Evolutionary conservation across 1,140 invertebrate genomes (phyloP), one percentile per base, ranked within the genome.

Genomic region (Pentalonia nigronervosa): DNA sequence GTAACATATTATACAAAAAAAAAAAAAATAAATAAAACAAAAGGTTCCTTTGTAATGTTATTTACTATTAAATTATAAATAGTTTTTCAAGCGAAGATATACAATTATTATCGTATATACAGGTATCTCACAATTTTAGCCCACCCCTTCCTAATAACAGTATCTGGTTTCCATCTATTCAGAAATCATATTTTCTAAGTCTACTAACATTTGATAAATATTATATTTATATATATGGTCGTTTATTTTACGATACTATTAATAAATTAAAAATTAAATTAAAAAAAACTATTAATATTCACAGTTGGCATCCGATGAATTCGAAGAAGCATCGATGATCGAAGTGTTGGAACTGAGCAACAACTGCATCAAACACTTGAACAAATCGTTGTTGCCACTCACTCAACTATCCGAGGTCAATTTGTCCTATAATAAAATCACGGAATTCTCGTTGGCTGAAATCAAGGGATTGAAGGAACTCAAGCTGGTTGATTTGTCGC

Each of bases 391-490:
- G n/a, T 96, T 96, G 94, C 96, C 96, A 21, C 95, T 98, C 25
- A 96, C 96, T 94, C 96, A 96, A 4, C 95, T 98, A 17, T 96
- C 96, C 93, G 91, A 96, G 87, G 95, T 97, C 6, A 98, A 98
- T 95, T 95, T 98, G 53, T 97, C 97, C 0, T 96, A 97, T 94
- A 98, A 98, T 95, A 95, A 96, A n/a, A 95, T 98, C 0, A 95
- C 95, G 7, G 97, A 97, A 94, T 98, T 98, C 95, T 97, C 97
- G 0, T 96, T 98, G 94, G 96, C 97, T 94, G 97, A 98, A 94
- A 96, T 98, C 21, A 96, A 97, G 86, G 97, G 97, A 1, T 94
- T 98, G 45, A 96, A 96, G 34, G 96, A 96, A 91, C 94, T 98
- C 0, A 96, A 96, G 84, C 95, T 96, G 8, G 96, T 98, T 20